These are phyloP conservation scores for Zaprionus inermis DNA, from an alignment of 1,140 invertebrate genomes.

Conservation along the genomic window DNA sequence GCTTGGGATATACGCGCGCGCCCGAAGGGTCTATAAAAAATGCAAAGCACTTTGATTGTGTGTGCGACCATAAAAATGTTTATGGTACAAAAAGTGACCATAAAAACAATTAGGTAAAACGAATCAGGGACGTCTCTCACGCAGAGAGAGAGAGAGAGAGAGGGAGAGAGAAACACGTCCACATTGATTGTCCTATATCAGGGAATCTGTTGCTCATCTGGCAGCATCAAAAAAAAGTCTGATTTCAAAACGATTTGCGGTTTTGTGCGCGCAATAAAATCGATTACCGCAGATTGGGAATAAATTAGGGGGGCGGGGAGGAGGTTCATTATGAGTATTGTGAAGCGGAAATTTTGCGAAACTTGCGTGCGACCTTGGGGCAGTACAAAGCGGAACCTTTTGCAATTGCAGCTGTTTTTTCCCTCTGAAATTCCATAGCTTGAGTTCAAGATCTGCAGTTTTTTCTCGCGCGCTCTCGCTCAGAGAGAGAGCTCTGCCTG, in stretches of 20 bases:
- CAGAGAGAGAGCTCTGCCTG: no score
- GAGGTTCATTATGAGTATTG: not conserved
- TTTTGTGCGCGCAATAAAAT: constrained; percentile 58
- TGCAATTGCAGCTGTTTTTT: no score
- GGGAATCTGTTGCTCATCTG: constrained; percentile 41
- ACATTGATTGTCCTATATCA: constrained; percentile 12
- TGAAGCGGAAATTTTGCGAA: not conserved
- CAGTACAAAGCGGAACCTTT: not conserved
- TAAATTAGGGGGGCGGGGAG: not conserved
- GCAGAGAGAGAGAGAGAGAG: constrained; percentile 16
- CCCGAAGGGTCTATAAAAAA: constrained; percentile 60
- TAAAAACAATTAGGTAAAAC: constrained; percentile 72
- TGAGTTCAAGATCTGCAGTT: not conserved
- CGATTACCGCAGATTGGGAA: constrained; percentile 45
- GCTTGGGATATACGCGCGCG: constrained; percentile 35
- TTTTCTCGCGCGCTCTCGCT: not conserved
- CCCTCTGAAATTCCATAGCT: not conserved
- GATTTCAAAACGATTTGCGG: constrained; percentile 70
- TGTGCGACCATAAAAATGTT: constrained; percentile 64
- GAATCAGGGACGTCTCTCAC: constrained; percentile 23
- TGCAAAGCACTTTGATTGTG: constrained; percentile 77
- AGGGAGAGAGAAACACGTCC: not conserved
- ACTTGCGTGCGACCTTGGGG: not conserved
- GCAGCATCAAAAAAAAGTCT: constrained; percentile 20
- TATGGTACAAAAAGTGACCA: constrained; percentile 63